These are phyloP conservation scores for Eulithis testata DNA, from an alignment of 2,888 invertebrate genomes.

Conservation along the genomic window DNA sequence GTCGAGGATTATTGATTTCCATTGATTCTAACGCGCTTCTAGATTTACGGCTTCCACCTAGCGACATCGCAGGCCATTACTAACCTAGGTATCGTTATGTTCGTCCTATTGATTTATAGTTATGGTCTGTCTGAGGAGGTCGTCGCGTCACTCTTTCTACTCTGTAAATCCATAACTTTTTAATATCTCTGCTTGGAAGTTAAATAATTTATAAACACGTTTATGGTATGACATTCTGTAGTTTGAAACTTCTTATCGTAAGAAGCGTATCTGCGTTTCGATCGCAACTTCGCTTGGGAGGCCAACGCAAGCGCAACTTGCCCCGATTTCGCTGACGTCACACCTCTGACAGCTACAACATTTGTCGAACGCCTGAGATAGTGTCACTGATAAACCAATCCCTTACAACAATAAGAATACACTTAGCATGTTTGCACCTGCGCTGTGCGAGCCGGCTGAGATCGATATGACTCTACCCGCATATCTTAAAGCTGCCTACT, in stretches of 20 bases:
- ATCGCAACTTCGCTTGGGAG: constrained; percentile 58
- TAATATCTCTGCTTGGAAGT: constrained; percentile 1
- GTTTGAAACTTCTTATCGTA: constrained; percentile 38
- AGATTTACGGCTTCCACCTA: constrained; percentile 69
- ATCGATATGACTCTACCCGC: constrained; percentile 69
- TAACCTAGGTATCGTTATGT: constrained; percentile 27
- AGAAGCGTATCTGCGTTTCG: constrained; percentile 63
- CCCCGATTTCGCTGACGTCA: constrained; percentile 80
- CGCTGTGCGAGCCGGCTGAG: constrained; percentile 66
- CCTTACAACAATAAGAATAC: constrained; percentile 83
- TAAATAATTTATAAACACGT: constrained; percentile 12
- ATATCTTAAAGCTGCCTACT: constrained; percentile 56
- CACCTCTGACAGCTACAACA: constrained; percentile 82
- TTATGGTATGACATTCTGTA: constrained; percentile 16
- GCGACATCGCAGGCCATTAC: constrained; percentile 53
- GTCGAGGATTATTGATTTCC: constrained; percentile 72
- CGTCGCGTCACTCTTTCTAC: constrained; percentile 9
- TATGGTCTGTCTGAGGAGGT: constrained; percentile 18
- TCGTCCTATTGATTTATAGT: constrained; percentile 29
- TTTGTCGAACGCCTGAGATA: constrained; percentile 82
- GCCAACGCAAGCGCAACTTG: constrained; percentile 59
- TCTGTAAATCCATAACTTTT: constrained; percentile 12
- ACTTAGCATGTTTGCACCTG: constrained; percentile 85
- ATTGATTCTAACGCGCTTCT: constrained; percentile 79
- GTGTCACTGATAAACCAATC: constrained; percentile 84